phyloP scores from a whole-genome alignment of 1,140 invertebrate species.

The Papilio xuthus region DNA sequence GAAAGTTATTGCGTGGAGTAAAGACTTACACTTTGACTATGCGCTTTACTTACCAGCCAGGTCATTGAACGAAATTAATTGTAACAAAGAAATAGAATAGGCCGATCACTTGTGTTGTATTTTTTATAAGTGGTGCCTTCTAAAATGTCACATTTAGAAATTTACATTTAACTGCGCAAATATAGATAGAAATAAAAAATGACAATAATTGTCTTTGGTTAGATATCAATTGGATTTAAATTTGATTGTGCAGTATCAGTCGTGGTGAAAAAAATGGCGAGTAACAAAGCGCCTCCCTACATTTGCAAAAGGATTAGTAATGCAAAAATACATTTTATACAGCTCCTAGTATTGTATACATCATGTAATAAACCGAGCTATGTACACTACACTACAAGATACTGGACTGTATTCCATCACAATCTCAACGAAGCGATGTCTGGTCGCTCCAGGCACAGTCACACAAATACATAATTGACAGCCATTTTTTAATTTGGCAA shows the following conservation, averaged over 20 bases:
- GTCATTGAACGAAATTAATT: no score
- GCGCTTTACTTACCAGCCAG: conserved; percentile 46
- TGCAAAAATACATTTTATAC: conserved; percentile 4
- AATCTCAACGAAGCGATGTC: background rate
- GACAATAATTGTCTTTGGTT: no score
- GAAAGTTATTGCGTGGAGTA: conserved; percentile 59
- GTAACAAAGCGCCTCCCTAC: background rate
- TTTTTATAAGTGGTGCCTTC: no score
- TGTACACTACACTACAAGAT: background rate
- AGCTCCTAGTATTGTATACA: background rate
- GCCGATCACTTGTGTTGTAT: no score
- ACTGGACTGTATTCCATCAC: background rate
- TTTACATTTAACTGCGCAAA: no score
- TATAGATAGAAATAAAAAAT: no score
- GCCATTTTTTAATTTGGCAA: background rate
- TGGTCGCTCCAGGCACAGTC: background rate
- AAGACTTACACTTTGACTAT: conserved; percentile 38
- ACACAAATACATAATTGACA: background rate
- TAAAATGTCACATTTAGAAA: no score
- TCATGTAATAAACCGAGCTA: background rate
- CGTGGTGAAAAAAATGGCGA: conserved; percentile 14
- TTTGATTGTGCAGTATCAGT: background rate
- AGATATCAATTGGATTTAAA: no score
- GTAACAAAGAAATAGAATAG: no score
- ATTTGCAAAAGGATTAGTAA: background rate